A percentile compares a stretch with the other conserved stretches of the same genome.
Evolutionary conservation across 2,113 vertebrate genomes (phyloP).

Genomic region (Amblyopsis rosae): DNA sequence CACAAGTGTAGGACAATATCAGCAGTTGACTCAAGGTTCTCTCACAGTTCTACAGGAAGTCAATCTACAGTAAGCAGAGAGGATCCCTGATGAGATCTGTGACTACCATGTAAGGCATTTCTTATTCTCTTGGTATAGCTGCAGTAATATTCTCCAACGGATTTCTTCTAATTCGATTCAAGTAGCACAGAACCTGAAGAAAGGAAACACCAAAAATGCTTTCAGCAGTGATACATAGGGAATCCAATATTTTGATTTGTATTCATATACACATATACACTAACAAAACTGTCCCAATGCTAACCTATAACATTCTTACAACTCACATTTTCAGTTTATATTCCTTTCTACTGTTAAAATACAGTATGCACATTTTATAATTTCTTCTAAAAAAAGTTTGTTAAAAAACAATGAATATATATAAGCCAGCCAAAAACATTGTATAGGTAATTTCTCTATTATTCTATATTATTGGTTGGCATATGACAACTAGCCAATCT

Average conservation of each 20-base stretch:
- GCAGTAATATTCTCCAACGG: constrained; percentile 56
- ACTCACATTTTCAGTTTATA: no score
- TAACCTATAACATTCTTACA: no score
- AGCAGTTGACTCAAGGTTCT: constrained; percentile 55
- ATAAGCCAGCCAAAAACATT: no score
- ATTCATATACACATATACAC: not conserved
- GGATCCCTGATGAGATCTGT: constrained; percentile 63
- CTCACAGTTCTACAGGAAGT: constrained; percentile 69
- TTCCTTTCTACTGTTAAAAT: no score
- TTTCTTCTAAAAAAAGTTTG: no score
- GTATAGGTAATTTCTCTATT: no score
- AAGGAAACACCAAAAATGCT: not conserved
- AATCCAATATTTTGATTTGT: not conserved
- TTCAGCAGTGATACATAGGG: not conserved
- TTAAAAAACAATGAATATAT: no score
- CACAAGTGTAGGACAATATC: constrained; percentile 50
- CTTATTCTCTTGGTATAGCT: constrained; percentile 64
- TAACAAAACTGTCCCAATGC: not conserved
- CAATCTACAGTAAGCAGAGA: constrained; percentile 57
- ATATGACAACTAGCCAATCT: no score
- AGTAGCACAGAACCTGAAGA: constrained; percentile 58
- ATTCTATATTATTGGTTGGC: no score
- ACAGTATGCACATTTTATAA: no score
- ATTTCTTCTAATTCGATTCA: constrained; percentile 63
- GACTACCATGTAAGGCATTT: constrained; percentile 67